Evolutionary conservation across 2,888 invertebrate species (phyloP).

Genomic region (Chloroclystis v-ata): DNA sequence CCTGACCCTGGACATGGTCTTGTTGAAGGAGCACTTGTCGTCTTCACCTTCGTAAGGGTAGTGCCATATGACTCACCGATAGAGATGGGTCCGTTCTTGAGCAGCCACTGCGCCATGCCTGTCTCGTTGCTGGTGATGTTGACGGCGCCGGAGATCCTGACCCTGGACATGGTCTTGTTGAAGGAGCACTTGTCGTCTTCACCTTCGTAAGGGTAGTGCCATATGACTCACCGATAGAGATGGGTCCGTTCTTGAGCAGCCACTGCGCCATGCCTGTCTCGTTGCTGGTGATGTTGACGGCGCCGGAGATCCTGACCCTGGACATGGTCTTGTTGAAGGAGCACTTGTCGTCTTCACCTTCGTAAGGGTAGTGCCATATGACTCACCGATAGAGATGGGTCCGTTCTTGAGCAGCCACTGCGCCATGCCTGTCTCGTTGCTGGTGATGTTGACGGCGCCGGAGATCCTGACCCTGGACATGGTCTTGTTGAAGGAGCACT

Average conservation of each 20-base stretch:
- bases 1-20: conserved; percentile 79
- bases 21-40: conserved; percentile 87
- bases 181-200: conserved; percentile 88
- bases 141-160: conserved; percentile 86
- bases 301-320: conserved; percentile 84
- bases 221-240: conserved; percentile 91
- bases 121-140: conserved; percentile 93
- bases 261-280: conserved; percentile 95
- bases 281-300: conserved; percentile 90
- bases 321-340: conserved; percentile 81
- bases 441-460: conserved; percentile 90
- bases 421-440: conserved; percentile 93
- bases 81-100: conserved; percentile 94
- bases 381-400: conserved; percentile 92
- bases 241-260: conserved; percentile 93
- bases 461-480: conserved; percentile 82
- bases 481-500: conserved; percentile 84
- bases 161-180: conserved; percentile 79
- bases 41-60: conserved; percentile 94
- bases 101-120: conserved; percentile 94
- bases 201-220: conserved; percentile 95
- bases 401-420: conserved; percentile 94
- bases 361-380: conserved; percentile 97
- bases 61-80: conserved; percentile 89
- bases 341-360: conserved; percentile 88